Evolutionary conservation across 2,888 invertebrate genomes (phyloP), one percentile per base, ranked within the genome.

Genomic region (Electrophaes corylata): DNA sequence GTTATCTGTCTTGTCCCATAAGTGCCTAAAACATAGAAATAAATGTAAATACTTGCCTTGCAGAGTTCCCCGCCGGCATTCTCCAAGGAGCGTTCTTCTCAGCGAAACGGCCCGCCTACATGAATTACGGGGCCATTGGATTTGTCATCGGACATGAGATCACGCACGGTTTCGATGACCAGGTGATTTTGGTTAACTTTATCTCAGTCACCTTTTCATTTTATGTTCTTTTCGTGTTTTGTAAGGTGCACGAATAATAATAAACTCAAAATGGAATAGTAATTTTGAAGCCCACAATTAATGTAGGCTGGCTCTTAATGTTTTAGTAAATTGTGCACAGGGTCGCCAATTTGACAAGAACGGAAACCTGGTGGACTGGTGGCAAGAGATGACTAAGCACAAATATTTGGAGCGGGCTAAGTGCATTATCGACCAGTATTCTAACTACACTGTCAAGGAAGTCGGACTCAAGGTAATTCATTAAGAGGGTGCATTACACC

Each of bases 391-490:
- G 64, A 98, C 98, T 0, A 96, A 97, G 73, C 93, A 94, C 66
- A 94, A 95, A 16, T 98, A 97, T 81, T 91, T 97, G 51, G 93
- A 96, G 65, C 96, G 95, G 77, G 96, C 98, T 0, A 94, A 95
- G 74, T 98, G 98, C 79, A 97, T 98, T 72, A 97, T 98, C 68
- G 94, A 98, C 66, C 98, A 98, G 81, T 98, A 98, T 78, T 96
- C 96, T 57, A 98, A 98, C 85, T 98, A 96, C 81, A 96, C 96
- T 0, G 96, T 96, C 3, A 93, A 94, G 29, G 95, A 95, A 83
- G 94, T 97, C 2, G 93, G 93, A 46, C 82, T 97, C 61, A 95
- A 95, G 78, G 96, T 96, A 90, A 47, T n/a, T n/a, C 26, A 20
- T 47, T 12, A 19, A 12, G 0, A 31, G 6, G 26, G 26, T 3